These are phyloP conservation scores for Babylonia areolata DNA, from an alignment of 1,140 invertebrate genomes.

Conservation along the genomic window DNA sequence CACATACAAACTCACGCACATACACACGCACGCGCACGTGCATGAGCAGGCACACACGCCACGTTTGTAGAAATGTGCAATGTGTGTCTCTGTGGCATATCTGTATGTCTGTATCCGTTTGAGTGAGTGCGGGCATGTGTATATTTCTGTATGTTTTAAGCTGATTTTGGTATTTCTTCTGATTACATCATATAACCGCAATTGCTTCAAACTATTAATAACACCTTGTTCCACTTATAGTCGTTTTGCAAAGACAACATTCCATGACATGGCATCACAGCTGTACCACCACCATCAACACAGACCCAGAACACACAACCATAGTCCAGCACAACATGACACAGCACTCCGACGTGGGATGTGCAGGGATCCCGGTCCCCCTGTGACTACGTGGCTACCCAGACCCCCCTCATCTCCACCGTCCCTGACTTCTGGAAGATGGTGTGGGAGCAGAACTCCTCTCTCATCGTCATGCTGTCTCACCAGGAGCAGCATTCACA, in stretches of 20 bases:
- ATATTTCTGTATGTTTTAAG: not conserved
- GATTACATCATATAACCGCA: not conserved
- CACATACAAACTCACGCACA: too few species aligned
- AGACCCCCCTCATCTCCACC: too few species aligned
- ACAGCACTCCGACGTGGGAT: too few species aligned
- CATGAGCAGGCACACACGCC: too few species aligned
- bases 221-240: not conserved
- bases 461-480: too few species aligned
- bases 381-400: too few species aligned
- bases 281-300: not conserved
- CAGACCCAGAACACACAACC: not conserved
- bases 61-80: too few species aligned
- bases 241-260: too few species aligned
- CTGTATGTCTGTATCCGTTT: not conserved
- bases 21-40: too few species aligned
- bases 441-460: too few species aligned
- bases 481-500: constrained; percentile 89
- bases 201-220: too few species aligned
- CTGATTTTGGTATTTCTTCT: not conserved
- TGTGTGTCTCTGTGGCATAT: not conserved
- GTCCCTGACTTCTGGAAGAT: too few species aligned
- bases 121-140: not conserved
- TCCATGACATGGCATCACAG: not conserved
- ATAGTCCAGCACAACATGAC: not conserved
- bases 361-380: constrained; percentile 91